Evolutionary conservation across 2,888 invertebrate species (phyloP), one percentile per base, ranked within the genome.

Genomic region (Orthonevra nobilis): DNA sequence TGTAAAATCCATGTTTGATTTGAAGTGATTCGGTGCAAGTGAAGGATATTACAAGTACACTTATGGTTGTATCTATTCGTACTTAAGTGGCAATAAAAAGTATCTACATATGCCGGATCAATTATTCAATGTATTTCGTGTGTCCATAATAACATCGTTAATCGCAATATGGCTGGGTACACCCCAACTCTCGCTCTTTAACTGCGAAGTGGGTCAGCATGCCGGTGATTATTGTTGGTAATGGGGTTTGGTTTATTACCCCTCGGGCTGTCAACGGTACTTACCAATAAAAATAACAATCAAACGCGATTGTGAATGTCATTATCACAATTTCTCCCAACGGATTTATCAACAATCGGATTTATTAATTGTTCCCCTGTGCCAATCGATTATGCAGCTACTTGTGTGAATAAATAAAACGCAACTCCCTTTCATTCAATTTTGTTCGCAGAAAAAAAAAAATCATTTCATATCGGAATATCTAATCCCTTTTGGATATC

Each of bases 401-500:
- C 26, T 54, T 32, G 23, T 32, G 17, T 40, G 15, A 61, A 61
- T 36, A 28, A 56, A 9, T 10, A 44, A 36, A 34, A n/a, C 36
- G 42, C 6, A 5, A 38, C 19, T 36, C 14, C 32, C 19, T 10
- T 28, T 19, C 19, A 32, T 34, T 48, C 28, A 44, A 44, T 6
- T n/a, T n/a, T n/a, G n/a, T n/a, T n/a, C n/a, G n/a, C n/a, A n/a
- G n/a, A n/a, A n/a, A n/a, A n/a, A n/a, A n/a, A n/a, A n/a, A n/a
- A n/a, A n/a, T n/a, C n/a, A n/a, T n/a, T n/a, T n/a, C n/a, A n/a
- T n/a, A n/a, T n/a, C n/a, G n/a, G n/a, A n/a, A 50, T 54, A 56
- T 69, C 56, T 60, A 73, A 52, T 73, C 28, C 44, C 63, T 58
- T 28, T 69, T n/a, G 30, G 42, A 36, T 38, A 64, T 70, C 63